Evolutionary conservation across 1,140 invertebrate genomes (phyloP), one percentile per base, ranked within the genome.

Genomic region (Drosophila triauraria): DNA sequence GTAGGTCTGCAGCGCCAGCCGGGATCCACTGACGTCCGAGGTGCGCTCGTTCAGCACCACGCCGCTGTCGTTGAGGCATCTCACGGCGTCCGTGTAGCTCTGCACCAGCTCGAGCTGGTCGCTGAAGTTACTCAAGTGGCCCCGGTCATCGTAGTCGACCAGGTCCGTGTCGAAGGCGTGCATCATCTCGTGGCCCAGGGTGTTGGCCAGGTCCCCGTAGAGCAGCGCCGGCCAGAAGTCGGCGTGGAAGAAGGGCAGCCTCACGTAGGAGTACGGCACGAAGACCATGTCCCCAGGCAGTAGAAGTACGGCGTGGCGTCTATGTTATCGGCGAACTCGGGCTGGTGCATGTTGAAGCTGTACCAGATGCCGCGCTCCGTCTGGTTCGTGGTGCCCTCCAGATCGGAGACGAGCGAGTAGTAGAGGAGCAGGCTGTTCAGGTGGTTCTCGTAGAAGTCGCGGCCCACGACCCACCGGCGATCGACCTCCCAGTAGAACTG

Each of bases 251-350:
- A 92, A 91, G 0, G 91, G 91, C 50, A 80, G 46, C 64, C 82
- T 87, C 0, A 92, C 47, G 35, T 92, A 92, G 9, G 91, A 88
- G 46, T 85, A 90, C 0, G 91, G 91, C 47, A 92, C 83, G 0
- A 92, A 82, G 23, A 92, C 82, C 13, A 91, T 87, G 50, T 81
- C 85, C 83, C 74, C 30, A 87, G 76, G 46, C 86, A 87, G 23
- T 82, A 91, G 54, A 91, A 92, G 69, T 91, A 91, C 0, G 91
- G 91, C 7, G 91, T 91, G 43, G 83, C 78, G 59, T 92, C 91
- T 4, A 92, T 76, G 38, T 82, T 82, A 27, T 92, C 91, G 3
- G 50, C 38, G 17, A 92, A 63, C 23, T 76, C 61, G 6, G 91
- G 91, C 17, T 51, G 69, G 47, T 92, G 90, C 58, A 85, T 72